Base-by-base conservation (phyloP, 1,140 invertebrate genomes). In the Brachionus sp. region DNA sequence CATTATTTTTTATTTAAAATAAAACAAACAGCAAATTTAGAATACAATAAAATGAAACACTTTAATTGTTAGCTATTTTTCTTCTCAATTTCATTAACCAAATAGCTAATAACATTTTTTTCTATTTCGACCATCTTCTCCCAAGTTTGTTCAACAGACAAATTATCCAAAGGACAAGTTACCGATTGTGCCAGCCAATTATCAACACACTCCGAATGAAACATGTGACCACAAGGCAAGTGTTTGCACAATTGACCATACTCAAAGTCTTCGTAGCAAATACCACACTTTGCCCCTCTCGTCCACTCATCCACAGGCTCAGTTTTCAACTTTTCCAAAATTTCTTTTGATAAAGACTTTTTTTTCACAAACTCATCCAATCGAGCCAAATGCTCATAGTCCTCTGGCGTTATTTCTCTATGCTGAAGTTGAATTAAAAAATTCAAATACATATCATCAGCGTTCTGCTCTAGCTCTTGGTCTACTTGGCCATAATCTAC, bases 161-260 rank as follows among this genome's bases (percentile, higher is more conserved):
- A 66, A 62, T 80, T 80, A 50, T 80, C 77, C 12, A 80, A 42
- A 5, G 77, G 77, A 80, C 77, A 80, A 50, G 13, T 39, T 10
- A 42, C 23, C 19, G 77, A 80, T 19, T 80, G 77, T 23, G 9
- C 62, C 9, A 80, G 19, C 77, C 77, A 80, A 37, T 39, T 39
- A 16, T 80, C 77, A n/a, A 80, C 35, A 44, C 77, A 80, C 16
- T 80, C 77, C n/a, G 77, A 57, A 33, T 80, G 77, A 80, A 80
- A 80, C n/a, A 16, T 35, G 37, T 80, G 77, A 23, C 77, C 77
- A 80, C 77, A 80, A 3, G 77, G 77, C 33, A 80, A 80, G n/a
- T 57, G 16, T 7, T 29, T 57, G 7, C 50, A 25, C 10, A 66
- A 5, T n/a, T 80, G 77, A 19, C 33, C 35, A 19, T 62, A 13